A percentile compares a stretch with the other conserved stretches of the same genome.
These are phyloP conservation scores for Caenorhabditis uteleia DNA, from an alignment of 2,888 invertebrate species.

Conservation along the genomic window DNA sequence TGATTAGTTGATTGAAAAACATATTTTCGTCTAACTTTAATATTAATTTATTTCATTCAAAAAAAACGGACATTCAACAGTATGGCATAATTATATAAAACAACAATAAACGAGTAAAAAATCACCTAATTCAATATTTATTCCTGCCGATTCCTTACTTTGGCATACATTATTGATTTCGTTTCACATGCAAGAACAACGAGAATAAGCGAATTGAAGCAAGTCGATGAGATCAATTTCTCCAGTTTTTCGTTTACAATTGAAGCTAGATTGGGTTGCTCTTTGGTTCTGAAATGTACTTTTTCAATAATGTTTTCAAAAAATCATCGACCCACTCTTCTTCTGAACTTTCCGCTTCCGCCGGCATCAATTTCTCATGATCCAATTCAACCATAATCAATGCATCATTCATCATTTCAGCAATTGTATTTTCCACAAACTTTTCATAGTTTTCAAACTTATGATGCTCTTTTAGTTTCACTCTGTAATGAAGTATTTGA, in stretches of 20 bases:
- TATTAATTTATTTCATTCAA: background rate
- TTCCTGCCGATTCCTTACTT: slow-evolving; percentile 7
- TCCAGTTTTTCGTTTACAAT: slow-evolving; percentile 31
- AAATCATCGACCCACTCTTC: background rate
- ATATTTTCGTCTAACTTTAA: slow-evolving; percentile 3
- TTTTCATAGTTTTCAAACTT: slow-evolving; percentile 10
- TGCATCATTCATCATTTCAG: slow-evolving; percentile 43
- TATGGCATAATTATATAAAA: too few relatives aligned
- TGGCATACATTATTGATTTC: slow-evolving; percentile 18
- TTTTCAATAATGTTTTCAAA: background rate
- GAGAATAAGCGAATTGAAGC: slow-evolving; percentile 40
- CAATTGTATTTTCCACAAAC: slow-evolving; percentile 26
- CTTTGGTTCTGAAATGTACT: slow-evolving; percentile 2
- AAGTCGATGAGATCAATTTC: slow-evolving; percentile 34
- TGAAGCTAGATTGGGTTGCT: slow-evolving; percentile 5
- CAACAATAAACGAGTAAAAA: background rate
- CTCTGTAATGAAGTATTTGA: too few relatives aligned
- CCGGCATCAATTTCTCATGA: slow-evolving; percentile 9
- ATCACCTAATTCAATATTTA: too few relatives aligned
- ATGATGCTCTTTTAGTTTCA: slow-evolving; percentile 15
- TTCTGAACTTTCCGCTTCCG: background rate
- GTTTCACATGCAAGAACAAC: slow-evolving; percentile 33
- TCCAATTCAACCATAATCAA: slow-evolving; percentile 41
- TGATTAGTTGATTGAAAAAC: too few relatives aligned
- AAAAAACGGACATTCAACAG: too few relatives aligned